phyloP scores from a whole-genome alignment of 2,888 invertebrate species.

The Synanthedon tipuliformis region DNA sequence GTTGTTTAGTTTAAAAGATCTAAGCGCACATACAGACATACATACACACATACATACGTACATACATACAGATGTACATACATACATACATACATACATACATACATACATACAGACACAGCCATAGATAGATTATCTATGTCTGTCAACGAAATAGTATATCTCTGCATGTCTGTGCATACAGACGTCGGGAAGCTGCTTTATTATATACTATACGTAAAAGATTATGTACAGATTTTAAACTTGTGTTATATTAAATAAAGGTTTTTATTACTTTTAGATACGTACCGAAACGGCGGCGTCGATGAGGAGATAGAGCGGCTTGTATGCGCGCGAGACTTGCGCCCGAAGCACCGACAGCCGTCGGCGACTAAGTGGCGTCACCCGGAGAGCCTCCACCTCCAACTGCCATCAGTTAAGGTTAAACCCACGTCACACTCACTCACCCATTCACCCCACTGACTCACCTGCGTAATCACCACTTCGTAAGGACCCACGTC shows the following conservation, averaged over 20 bases:
- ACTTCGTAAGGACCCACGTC: constrained; percentile 20
- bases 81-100: no score
- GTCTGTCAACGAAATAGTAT: no score
- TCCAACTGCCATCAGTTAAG: constrained; percentile 21
- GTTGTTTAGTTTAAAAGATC: no score
- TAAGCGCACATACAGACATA: no score
- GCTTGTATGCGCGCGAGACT: constrained; percentile 21
- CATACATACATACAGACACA: no score
- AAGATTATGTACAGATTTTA: no score
- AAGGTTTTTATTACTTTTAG: background rate
- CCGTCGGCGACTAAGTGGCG: constrained; percentile 22
- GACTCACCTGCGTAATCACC: constrained; percentile 20
- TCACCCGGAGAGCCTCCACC: constrained; percentile 26
- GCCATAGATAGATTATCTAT: no score
- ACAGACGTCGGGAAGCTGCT: no score
- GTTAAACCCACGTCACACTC: background rate
- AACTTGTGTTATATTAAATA: background rate
- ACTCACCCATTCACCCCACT: background rate
- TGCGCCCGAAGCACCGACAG: constrained; percentile 24
- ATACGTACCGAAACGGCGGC: constrained; percentile 28
- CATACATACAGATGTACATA: no score
- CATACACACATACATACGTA: no score
- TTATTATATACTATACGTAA: no score
- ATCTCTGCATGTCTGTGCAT: no score
- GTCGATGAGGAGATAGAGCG: constrained; percentile 37